Base-by-base conservation (phyloP, 2,113 vertebrate genomes). In the Charina bottae region DNA sequence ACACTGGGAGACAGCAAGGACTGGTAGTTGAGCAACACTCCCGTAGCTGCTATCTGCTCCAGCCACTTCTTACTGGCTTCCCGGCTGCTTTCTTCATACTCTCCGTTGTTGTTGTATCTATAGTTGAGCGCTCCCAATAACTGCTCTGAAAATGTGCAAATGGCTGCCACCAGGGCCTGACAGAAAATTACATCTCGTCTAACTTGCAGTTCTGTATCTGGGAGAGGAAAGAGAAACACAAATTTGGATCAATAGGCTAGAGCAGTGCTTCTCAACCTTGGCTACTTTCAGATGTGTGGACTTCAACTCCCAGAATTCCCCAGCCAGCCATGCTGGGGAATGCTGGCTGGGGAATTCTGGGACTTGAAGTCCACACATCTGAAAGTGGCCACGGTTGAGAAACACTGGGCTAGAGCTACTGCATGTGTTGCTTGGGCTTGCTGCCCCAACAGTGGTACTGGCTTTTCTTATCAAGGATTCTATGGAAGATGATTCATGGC, bases 61-160 rank as follows among this genome's bases (percentile, higher is more conserved):
- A 99, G 97, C 99, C 99, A 99, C 95, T 99, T 99, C 95, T 98
- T 98, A 97, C 99, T 99, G 96, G 99, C 99, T 0, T 99, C 99
- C 56, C 98, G 98, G 97, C 99, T 97, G 95, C 98, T 99, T 88
- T 99, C 99, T 91, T 99, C 99, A 0, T 99, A 99, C 87, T 99
- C 99, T 87, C 99, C 99, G 0, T 98, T 98, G 93, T 99, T 99
- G 97, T 99, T 99, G 97, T 98, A 99, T 42, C 99, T 98, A 55
- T 97, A 98, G 93, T 98, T 98, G 84, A 99, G 97, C 2, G 99
- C 99, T 0, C 98, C 98, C 96, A 99, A 93, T 56, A 99, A 95
- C 97, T 99, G 99, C 97, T 99, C 99, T 0, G 98, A 98, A 89
- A 99, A 98, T 17, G 98, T 98, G 95, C 98, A 98, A 96, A 99